phyloP scores from a whole-genome alignment of 2,888 invertebrate species.

The Galeopsomyia nigrocyanea region DNA sequence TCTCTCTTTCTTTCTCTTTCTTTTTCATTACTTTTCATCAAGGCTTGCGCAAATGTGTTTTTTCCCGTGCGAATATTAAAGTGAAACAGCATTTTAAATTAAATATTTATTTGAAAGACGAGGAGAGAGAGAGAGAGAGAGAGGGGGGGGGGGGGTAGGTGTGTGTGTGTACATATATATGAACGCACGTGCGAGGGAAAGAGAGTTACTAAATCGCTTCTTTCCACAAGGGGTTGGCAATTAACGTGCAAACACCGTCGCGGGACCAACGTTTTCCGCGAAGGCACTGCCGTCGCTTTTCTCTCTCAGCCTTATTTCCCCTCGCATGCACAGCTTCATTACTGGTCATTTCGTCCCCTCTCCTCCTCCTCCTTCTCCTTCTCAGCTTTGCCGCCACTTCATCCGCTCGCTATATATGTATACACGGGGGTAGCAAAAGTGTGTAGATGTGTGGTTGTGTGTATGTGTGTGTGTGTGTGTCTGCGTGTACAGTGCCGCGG shows the following conservation, averaged over 20 bases:
- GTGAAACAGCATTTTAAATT: too few relatives aligned
- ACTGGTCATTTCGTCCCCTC: slow-evolving; percentile 27
- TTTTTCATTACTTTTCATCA: too few relatives aligned
- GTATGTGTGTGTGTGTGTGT: too few relatives aligned
- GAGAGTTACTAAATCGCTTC: slow-evolving; percentile 10
- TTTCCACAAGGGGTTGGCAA: slow-evolving; percentile 11
- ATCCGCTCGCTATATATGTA: background rate
- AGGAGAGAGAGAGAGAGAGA: background rate
- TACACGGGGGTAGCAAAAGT: too few relatives aligned
- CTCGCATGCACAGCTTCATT: slow-evolving; percentile 34
- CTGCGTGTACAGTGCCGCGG: background rate
- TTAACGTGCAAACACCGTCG: slow-evolving; percentile 24
- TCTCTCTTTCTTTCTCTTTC: too few relatives aligned
- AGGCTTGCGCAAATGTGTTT: too few relatives aligned
- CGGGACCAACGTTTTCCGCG: slow-evolving; percentile 1
- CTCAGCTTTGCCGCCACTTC: background rate
- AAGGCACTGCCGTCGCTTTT: slow-evolving; percentile 16
- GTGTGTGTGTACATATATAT: background rate
- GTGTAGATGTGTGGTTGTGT: background rate
- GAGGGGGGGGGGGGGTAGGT: background rate
- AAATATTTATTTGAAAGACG: background rate
- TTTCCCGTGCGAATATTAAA: too few relatives aligned
- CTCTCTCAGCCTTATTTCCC: slow-evolving; percentile 34
- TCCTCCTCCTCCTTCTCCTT: slow-evolving; percentile 1
- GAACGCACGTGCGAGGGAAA: background rate